These are phyloP conservation scores for Eulithis prunata DNA, from an alignment of 2,888 invertebrate genomes.

Conservation along the genomic window DNA sequence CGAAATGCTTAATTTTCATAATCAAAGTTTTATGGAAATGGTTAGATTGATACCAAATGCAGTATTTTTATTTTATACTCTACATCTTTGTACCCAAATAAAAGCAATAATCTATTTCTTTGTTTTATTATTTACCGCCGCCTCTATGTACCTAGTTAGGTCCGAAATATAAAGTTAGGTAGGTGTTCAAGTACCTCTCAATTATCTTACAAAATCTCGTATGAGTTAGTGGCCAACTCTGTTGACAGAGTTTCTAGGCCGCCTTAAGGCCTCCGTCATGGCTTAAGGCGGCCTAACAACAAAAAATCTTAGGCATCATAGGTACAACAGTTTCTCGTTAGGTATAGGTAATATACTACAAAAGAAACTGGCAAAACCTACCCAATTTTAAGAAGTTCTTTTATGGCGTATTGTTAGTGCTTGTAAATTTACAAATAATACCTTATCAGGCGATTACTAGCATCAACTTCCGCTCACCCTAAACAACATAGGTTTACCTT, in stretches of 20 bases:
- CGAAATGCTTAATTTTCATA: slow-evolving; percentile 82
- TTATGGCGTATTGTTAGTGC: slow-evolving; percentile 43
- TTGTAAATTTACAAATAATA: slow-evolving; percentile 63
- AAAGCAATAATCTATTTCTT: slow-evolving; percentile 73
- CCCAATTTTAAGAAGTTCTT: slow-evolving; percentile 15
- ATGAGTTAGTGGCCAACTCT: too few species aligned
- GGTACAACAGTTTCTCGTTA: too few species aligned
- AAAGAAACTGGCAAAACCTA: slow-evolving; percentile 3
- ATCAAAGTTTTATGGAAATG: slow-evolving; percentile 78
- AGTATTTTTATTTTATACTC: slow-evolving; percentile 84
- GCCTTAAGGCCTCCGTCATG: too few species aligned
- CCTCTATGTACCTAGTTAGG: too few species aligned
- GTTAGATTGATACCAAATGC: slow-evolving; percentile 79
- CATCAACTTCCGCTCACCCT: slow-evolving; percentile 50
- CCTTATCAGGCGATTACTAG: slow-evolving; percentile 56
- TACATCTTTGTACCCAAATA: slow-evolving; percentile 83
- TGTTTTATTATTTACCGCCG: slow-evolving; percentile 47
- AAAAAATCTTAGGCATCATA: too few species aligned
- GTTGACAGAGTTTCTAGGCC: too few species aligned
- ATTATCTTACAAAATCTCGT: too few species aligned
- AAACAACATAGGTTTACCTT: background rate
- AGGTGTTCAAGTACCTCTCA: too few species aligned
- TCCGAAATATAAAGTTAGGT: too few species aligned
- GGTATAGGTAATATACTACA: background rate
- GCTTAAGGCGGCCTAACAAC: too few species aligned